phyloP scores from a whole-genome alignment of 2,797 vertebrate species.

The Chelmon rostratus region DNA sequence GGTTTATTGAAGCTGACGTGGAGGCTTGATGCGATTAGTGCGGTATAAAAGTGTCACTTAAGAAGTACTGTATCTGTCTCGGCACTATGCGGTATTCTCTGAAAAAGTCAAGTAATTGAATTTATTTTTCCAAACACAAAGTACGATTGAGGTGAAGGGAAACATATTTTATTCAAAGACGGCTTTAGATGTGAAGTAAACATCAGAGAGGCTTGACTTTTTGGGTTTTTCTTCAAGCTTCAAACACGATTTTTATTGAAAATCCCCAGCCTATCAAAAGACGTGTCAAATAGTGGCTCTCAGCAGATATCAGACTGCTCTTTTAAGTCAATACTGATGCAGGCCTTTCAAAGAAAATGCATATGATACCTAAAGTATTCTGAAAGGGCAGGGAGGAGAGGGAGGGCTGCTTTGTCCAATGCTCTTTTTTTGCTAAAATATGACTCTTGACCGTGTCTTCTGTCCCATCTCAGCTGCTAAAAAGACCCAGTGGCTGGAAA shows the following conservation, averaged over 20 bases:
- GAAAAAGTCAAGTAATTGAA: constrained; percentile 51
- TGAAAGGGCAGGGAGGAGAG: background rate
- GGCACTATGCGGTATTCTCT: constrained; percentile 31
- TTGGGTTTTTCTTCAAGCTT: background rate
- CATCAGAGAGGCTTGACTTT: background rate
- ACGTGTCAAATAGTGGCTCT: constrained; percentile 5
- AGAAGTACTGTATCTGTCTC: constrained; percentile 42
- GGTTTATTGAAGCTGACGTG: constrained; percentile 57
- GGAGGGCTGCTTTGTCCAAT: background rate
- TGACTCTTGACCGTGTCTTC: constrained; percentile 15
- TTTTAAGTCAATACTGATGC: background rate
- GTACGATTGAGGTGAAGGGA: constrained; percentile 20
- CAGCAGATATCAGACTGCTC: background rate
- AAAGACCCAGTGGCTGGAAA: constrained; percentile 95
- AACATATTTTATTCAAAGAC: background rate
- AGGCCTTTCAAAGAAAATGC: background rate
- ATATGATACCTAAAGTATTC: background rate
- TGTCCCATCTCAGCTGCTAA: constrained; percentile 88
- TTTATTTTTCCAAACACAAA: constrained; percentile 44
- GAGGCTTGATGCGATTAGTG: constrained; percentile 57
- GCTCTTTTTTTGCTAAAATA: constrained; percentile 4
- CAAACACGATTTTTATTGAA: constrained; percentile 4
- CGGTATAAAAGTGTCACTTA: constrained; percentile 60
- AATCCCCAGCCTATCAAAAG: background rate
- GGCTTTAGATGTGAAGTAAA: constrained; percentile 28